Conservation (phyloP, 2,797 vertebrate species). For the Gallinago nigripennis region DNA sequence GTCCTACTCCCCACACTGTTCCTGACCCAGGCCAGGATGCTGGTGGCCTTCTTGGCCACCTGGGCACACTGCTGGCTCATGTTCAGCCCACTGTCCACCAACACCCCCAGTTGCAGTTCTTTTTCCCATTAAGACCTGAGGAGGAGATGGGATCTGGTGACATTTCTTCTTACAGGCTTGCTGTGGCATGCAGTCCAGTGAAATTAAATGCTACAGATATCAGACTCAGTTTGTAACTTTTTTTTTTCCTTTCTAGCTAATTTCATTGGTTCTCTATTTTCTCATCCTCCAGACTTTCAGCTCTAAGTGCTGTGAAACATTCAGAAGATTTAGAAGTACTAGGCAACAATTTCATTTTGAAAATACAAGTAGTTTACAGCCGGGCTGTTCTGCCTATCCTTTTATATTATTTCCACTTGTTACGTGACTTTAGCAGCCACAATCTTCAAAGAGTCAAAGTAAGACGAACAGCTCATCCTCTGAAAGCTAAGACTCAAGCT, state of each 20-base stretch:
- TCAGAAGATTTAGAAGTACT: not conserved
- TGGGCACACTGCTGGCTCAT: no score
- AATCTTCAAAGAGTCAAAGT: not conserved
- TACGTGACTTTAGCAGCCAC: not conserved
- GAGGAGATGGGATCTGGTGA: not conserved
- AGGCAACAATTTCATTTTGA: not conserved
- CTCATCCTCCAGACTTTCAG: not conserved
- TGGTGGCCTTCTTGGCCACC: no score
- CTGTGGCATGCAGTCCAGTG: not conserved
- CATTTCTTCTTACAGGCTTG: not conserved
- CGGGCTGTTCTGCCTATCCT: not conserved
- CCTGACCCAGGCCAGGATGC: no score
- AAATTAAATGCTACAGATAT: not conserved
- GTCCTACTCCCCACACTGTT: no score
- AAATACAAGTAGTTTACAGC: not conserved
- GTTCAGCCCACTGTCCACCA: no score
- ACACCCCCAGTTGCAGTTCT: not conserved
- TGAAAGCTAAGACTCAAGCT: constrained; percentile 14
- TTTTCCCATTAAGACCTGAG: not conserved
- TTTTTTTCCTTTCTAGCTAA: not conserved
- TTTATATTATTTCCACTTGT: not conserved
- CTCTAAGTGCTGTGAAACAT: not conserved
- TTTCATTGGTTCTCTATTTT: not conserved
- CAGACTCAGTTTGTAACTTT: not conserved
- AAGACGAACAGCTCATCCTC: constrained; percentile 15